These are phyloP conservation scores for Bibio marci DNA, from an alignment of 2,888 invertebrate genomes.

Conservation along the genomic window DNA sequence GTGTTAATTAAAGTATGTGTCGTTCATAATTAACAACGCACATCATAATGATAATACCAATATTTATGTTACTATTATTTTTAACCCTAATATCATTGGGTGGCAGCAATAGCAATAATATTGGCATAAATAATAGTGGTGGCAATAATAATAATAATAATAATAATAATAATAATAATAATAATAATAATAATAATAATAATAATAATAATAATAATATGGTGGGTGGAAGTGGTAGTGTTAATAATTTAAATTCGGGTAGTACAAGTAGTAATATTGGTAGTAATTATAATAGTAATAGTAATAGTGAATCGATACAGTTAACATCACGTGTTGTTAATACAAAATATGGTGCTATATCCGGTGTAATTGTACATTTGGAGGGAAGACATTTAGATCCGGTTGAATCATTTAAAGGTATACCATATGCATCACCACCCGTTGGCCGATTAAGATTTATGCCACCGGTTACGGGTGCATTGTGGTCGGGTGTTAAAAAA, in stretches of 20 bases:
- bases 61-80: constrained; percentile 19
- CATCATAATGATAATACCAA: constrained; percentile 26
- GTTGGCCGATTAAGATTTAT: constrained; percentile 79
- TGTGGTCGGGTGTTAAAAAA: constrained; percentile 79
- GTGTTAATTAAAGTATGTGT: constrained; percentile 1
- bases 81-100: constrained; percentile 16
- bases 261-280: constrained; percentile 6
- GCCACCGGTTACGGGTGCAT: constrained; percentile 87
- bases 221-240: constrained; percentile 10
- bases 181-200: too few relatives aligned
- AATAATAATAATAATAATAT: constrained; percentile 11
- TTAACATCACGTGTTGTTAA: constrained; percentile 70
- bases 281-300: constrained; percentile 8
- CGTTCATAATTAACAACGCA: constrained; percentile 2
- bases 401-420: constrained; percentile 83
- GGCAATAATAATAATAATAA: constrained; percentile 2
- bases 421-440: constrained; percentile 90
- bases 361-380: constrained; percentile 68
- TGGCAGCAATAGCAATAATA: constrained; percentile 16
- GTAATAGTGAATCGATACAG: constrained; percentile 19
- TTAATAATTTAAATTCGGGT: constrained; percentile 3
- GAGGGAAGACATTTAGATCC: constrained; percentile 68
- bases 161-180: constrained; percentile 3
- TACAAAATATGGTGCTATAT: constrained; percentile 75
- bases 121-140: constrained; percentile 8